phyloP scores from a whole-genome alignment of 2,888 invertebrate species.

The Caenorhabditis sinica region DNA sequence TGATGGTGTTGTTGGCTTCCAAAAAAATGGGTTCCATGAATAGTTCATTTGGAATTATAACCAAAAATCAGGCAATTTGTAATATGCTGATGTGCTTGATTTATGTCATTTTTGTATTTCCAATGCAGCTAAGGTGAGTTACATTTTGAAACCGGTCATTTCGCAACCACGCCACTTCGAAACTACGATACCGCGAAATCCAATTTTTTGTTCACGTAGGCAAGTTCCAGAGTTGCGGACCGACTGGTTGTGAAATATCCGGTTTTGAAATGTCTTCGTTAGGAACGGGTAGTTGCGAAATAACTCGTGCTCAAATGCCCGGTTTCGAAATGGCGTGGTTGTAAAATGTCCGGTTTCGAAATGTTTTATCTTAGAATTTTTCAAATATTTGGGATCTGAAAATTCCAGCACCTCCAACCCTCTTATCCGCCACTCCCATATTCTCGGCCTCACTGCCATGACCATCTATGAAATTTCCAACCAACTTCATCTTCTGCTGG shows the following conservation, averaged over 20 bases:
- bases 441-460: constrained; percentile 29
- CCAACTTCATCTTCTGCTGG: constrained; percentile 35
- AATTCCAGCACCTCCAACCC: neutral
- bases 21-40: constrained; percentile 40
- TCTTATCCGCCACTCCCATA: constrained; percentile 14
- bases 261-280: too few species aligned
- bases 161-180: too few species aligned
- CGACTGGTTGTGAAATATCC: too few species aligned
- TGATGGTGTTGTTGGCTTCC: constrained; percentile 6
- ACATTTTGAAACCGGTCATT: too few species aligned
- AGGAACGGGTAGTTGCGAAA: too few species aligned
- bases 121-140: constrained; percentile 44
- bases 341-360: too few species aligned
- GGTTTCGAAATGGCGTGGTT: too few species aligned
- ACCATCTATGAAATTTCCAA: constrained; percentile 41
- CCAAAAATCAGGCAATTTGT: constrained; percentile 28
- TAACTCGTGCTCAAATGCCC: too few species aligned
- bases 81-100: constrained; percentile 23
- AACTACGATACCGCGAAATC: too few species aligned
- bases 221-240: too few species aligned
- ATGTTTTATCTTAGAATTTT: too few species aligned
- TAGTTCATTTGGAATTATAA: constrained; percentile 45
- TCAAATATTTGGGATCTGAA: neutral
- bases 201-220: too few species aligned
- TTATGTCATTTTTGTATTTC: constrained; percentile 32